Percentiles rank a stretch among this genome's conserved stretches.
phyloP scores from a whole-genome alignment of 2,113 vertebrate species.

The Crotalus tigris region DNA sequence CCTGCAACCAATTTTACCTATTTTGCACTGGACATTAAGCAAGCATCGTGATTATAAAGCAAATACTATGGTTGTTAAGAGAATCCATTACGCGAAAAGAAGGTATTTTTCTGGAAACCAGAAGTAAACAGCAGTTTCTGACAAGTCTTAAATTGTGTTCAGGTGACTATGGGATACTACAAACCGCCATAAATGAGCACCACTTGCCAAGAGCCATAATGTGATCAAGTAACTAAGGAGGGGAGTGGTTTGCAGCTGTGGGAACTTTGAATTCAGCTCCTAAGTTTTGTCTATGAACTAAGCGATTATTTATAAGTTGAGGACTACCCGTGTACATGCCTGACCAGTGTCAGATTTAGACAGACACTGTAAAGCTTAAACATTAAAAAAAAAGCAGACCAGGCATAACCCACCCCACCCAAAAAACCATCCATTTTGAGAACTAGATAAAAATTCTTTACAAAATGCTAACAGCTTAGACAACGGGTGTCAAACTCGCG shows the following conservation, averaged over 20 bases:
- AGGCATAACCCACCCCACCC: neutral
- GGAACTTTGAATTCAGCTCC: neutral
- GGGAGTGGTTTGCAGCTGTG: neutral
- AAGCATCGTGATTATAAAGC: neutral
- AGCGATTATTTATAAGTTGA: neutral
- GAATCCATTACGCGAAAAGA: neutral
- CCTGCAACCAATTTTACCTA: neutral
- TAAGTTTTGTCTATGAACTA: neutral
- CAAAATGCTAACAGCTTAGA: neutral
- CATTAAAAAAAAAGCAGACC: neutral
- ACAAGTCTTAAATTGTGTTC: neutral
- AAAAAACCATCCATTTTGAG: accelerated
- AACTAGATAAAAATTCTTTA: neutral
- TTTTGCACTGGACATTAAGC: neutral
- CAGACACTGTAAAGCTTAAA: neutral
- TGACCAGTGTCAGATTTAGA: neutral
- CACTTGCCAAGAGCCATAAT: neutral
- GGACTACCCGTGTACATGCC: neutral
- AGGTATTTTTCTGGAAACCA: neutral
- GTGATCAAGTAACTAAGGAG: neutral
- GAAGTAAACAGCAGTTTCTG: neutral
- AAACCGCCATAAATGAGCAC: neutral
- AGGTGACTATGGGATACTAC: neutral
- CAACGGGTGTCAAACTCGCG: no score
- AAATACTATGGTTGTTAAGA: no score